Conservation (phyloP, 1,140 invertebrate species). For the Drosophila tani region DNA sequence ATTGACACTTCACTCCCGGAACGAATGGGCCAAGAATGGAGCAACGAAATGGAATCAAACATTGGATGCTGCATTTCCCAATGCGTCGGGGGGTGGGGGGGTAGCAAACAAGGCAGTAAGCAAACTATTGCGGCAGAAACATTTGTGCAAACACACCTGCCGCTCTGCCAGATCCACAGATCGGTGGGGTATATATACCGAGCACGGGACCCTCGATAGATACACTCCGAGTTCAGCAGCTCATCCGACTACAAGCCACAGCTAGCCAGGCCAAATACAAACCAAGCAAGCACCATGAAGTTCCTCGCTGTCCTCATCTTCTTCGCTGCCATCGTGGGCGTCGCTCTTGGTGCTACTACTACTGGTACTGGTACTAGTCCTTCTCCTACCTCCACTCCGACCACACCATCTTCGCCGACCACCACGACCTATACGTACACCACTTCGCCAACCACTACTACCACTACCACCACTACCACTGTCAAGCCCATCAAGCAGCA, state of each 20-base stretch:
- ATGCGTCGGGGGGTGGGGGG: slow-evolving; percentile 1
- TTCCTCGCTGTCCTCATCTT: slow-evolving; percentile 50
- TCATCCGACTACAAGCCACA: slow-evolving; percentile 30
- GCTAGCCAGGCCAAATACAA: background rate
- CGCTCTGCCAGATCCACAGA: background rate
- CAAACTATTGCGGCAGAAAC: slow-evolving; percentile 29
- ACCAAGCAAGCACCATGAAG: slow-evolving; percentile 53
- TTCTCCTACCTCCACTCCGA: background rate
- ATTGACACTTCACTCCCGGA: slow-evolving; percentile 25
- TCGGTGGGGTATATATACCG: slow-evolving; percentile 60
- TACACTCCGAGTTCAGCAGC: slow-evolving; percentile 57
- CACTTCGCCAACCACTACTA: slow-evolving; percentile 1
- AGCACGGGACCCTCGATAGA: slow-evolving; percentile 18
- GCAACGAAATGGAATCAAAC: slow-evolving; percentile 24
- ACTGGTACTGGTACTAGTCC: background rate
- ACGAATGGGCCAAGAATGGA: slow-evolving; percentile 4
- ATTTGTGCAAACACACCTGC: slow-evolving; percentile 61
- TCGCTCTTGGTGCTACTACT: background rate
- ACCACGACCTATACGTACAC: slow-evolving; percentile 44
- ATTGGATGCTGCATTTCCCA: slow-evolving; percentile 57
- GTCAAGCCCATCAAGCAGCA: slow-evolving; percentile 67
- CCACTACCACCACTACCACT: slow-evolving; percentile 35
- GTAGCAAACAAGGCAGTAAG: slow-evolving; percentile 41
- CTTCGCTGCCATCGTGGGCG: slow-evolving; percentile 29
- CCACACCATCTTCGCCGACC: slow-evolving; percentile 3